Evolutionary conservation across 2,888 invertebrate genomes (phyloP), one percentile per base, ranked within the genome.

Genomic region (Zygothrica quintamaculata): DNA sequence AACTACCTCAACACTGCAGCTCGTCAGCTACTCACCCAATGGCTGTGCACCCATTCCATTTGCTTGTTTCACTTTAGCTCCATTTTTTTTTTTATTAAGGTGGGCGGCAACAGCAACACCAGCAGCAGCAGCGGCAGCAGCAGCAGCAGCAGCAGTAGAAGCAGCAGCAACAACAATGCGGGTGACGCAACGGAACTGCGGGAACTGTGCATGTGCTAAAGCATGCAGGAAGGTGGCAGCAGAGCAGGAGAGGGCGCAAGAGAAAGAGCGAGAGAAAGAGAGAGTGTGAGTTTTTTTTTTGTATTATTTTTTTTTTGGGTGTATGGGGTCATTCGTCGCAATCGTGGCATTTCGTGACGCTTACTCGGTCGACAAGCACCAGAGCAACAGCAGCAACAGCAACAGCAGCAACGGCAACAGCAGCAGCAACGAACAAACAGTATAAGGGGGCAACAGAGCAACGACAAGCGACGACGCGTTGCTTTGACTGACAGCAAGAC

Each of bases 181-280:
- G 81, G 82, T 79, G 78, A 79, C 78, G 78, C 86, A 79, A 79
- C 86, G 84, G 59, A 82, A 68, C 67, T 68, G 67, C 67, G 76
- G 84, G 65, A 53, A 71, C 51, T 70, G 64, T 71, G 71, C 76
- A 72, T 70, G 59, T 75, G 64, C 52, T 56, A 12, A 55, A 55
- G 61, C 57, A 53, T 71, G 73, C 60, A 55, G 58, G 44, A 18
- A 22, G 34, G 42, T 7, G 42, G n/a, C n/a, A n/a, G n/a, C n/a
- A n/a, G n/a, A n/a, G n/a, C n/a, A n/a, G n/a, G 33, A 18, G 42
- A 11, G 8, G 9, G 29, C n/a, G 31, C 25, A 1, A 18, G 13
- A 29, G 13, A 26, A 11, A 34, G 36, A 15, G 16, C n/a, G n/a
- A n/a, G n/a, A n/a, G n/a, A n/a, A n/a, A n/a, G n/a, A n/a, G n/a